Conservation (phyloP, 2,113 vertebrate species). For the Oophaga pumilio region DNA sequence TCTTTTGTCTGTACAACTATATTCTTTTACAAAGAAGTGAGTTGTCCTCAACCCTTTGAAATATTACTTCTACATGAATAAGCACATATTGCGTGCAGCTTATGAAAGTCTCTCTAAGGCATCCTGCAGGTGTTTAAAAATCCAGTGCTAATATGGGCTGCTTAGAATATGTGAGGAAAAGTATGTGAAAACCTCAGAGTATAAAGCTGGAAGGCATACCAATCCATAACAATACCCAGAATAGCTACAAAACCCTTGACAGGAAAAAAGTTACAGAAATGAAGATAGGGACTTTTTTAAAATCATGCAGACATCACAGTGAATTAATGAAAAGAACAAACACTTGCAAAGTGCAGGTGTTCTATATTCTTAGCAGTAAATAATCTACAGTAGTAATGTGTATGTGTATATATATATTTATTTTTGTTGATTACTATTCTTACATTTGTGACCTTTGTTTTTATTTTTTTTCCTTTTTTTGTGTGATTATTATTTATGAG, state of each 20-base stretch:
- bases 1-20: background rate
- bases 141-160: background rate
- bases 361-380: background rate
- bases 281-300: background rate
- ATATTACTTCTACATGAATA: conserved; percentile 11
- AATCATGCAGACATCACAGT: background rate
- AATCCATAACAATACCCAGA: background rate
- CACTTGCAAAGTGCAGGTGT: background rate
- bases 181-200: background rate
- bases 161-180: background rate
- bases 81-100: conserved; percentile 7
- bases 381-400: background rate
- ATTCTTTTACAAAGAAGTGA: background rate
- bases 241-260: background rate
- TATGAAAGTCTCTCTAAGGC: conserved; percentile 1
- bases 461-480: background rate
- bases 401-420: too few relatives aligned
- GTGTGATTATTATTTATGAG: background rate
- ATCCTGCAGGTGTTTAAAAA: conserved; percentile 21
- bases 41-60: background rate
- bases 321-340: background rate
- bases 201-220: conserved; percentile 7
- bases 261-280: background rate
- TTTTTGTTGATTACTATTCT: background rate
- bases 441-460: background rate